Evolutionary conservation across 53 echinoderm and acorn worm genomes (phyloP).

Genomic region (Echinarachnius parma): DNA sequence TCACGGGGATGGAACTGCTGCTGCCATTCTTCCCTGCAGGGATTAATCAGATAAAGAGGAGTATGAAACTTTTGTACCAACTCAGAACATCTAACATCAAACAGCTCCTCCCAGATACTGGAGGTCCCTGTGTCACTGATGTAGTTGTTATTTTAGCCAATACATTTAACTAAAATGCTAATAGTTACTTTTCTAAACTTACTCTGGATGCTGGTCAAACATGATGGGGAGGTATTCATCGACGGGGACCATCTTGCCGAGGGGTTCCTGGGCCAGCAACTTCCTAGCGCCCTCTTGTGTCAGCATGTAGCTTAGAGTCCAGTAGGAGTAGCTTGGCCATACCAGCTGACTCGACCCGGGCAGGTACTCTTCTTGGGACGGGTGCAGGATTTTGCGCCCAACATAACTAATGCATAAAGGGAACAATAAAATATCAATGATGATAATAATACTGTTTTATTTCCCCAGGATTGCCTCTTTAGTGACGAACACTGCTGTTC

Average conservation of each 20-base stretch:
- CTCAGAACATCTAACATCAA: too few species aligned
- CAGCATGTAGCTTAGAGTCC: constrained; percentile 94
- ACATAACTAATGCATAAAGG: constrained; percentile 61
- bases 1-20: constrained; percentile 69
- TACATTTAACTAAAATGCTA: too few species aligned
- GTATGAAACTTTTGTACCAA: too few species aligned
- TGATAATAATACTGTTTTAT: too few species aligned
- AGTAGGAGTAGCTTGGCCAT: constrained; percentile 90
- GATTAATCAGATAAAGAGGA: too few species aligned
- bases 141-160: too few species aligned
- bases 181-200: too few species aligned
- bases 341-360: constrained; percentile 69
- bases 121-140: too few species aligned
- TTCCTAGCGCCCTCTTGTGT: constrained; percentile 79
- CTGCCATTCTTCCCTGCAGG: constrained; percentile 83
- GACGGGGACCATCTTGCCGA: constrained; percentile 84
- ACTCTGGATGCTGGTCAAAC: constrained; percentile 96
- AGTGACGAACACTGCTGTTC: too few species aligned
- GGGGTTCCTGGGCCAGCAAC: constrained; percentile 78
- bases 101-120: too few species aligned
- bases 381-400: constrained; percentile 83
- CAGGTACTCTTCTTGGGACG: constrained; percentile 68
- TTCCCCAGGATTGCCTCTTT: too few species aligned
- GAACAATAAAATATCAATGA: neutral
- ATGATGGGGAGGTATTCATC: constrained; percentile 97